Conservation (phyloP, 2,113 vertebrate species). For the Xiphophorus hellerii region DNA sequence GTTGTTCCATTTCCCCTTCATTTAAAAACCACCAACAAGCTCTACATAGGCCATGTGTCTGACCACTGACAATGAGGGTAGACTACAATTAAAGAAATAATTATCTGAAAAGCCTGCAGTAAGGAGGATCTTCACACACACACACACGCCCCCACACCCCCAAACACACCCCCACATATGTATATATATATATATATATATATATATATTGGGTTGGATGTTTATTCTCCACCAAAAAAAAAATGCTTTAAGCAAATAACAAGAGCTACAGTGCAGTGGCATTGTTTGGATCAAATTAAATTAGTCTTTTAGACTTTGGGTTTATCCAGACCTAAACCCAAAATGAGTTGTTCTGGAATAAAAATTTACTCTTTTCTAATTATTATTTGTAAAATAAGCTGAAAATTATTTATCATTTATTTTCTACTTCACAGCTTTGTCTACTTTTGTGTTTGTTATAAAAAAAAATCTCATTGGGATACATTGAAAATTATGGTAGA, state of each 20-base stretch:
- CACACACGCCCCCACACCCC: no score
- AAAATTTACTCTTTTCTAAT: conserved; percentile 13
- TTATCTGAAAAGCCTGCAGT: conserved; percentile 72
- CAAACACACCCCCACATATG: not conserved
- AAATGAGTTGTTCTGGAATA: conserved; percentile 8
- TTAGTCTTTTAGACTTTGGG: not conserved
- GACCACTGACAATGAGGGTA: conserved; percentile 63
- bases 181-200: not conserved
- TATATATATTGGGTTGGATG: no score
- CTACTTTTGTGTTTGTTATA: not conserved
- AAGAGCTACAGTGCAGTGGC: no score
- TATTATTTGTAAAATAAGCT: not conserved
- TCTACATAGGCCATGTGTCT: conserved; percentile 43
- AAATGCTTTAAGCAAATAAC: no score
- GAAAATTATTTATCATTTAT: not conserved
- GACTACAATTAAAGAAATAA: conserved; percentile 76
- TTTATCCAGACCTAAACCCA: not conserved
- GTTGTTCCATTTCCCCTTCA: conserved; percentile 75
- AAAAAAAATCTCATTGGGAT: not conserved
- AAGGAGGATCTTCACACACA: conserved; percentile 63
- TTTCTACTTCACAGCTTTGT: not conserved
- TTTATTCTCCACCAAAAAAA: no score
- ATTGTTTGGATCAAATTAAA: no score
- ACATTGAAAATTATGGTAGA: not conserved
- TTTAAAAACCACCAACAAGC: conserved; percentile 67